Conservation (phyloP, 2,888 invertebrate species). For the Cryptosula pallasiana region DNA sequence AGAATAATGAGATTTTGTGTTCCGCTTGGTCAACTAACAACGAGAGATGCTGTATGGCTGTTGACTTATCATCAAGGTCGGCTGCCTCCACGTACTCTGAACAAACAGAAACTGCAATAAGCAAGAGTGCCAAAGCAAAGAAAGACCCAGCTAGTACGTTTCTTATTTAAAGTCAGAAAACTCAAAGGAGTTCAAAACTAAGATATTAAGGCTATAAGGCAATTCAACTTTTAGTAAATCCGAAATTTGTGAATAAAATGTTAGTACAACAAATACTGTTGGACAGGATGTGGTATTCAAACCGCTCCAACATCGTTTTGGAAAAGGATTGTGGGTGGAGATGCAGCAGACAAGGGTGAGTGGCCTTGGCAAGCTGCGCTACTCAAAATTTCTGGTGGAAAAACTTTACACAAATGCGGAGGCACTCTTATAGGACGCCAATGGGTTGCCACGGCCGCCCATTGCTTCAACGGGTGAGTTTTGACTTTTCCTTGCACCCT, state of each 20-base stretch:
- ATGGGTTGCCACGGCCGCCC: conserved; percentile 19
- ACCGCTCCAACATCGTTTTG: not conserved
- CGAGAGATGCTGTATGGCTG: conserved; percentile 18
- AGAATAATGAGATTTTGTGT: not conserved
- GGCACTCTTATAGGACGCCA: conserved; percentile 8
- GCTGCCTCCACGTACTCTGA: too few relatives aligned
- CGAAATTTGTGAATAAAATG: too few relatives aligned
- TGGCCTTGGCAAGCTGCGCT: conserved; percentile 24
- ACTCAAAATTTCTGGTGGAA: not conserved
- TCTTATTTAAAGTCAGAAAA: too few relatives aligned
- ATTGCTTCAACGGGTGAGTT: conserved; percentile 24
- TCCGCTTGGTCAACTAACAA: not conserved
- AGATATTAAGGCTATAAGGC: too few relatives aligned
- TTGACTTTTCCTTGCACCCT: too few relatives aligned
- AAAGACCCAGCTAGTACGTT: too few relatives aligned
- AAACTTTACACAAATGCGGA: conserved; percentile 17
- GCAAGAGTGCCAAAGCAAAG: too few relatives aligned
- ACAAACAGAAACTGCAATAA: too few relatives aligned
- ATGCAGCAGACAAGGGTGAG: conserved; percentile 14
- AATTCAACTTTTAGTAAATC: too few relatives aligned
- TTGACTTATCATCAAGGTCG: too few relatives aligned
- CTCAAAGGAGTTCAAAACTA: too few relatives aligned
- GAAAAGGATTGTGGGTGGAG: conserved; percentile 17
- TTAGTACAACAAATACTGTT: too few relatives aligned
- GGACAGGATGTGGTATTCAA: not conserved